Percentiles rank a stretch among this genome's conserved stretches.
These are phyloP conservation scores for Drosophila nr. perissopoda DNA, from an alignment of 2,888 invertebrate species.

Conservation along the genomic window DNA sequence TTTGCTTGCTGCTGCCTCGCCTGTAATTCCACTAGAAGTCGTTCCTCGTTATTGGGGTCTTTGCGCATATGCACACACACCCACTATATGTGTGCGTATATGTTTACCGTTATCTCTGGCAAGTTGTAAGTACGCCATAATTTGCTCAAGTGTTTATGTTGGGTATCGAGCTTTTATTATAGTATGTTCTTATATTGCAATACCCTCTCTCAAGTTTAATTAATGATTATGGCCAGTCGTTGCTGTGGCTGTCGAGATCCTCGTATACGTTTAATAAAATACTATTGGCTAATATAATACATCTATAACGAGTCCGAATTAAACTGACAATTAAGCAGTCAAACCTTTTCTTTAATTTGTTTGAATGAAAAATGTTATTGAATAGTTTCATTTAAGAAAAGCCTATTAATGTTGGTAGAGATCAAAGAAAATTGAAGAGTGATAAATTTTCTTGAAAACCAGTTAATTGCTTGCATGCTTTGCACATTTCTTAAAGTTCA, in stretches of 20 bases:
- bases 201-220: constrained; percentile 52
- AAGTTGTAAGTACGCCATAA: constrained; percentile 69
- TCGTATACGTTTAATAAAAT: constrained; percentile 5
- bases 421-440: neutral
- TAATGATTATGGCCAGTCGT: constrained; percentile 56
- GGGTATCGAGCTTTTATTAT: constrained; percentile 61
- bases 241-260: constrained; percentile 11
- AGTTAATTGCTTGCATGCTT: constrained; percentile 1
- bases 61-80: constrained; percentile 38
- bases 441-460: neutral
- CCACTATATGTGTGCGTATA: constrained; percentile 10
- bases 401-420: neutral
- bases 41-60: constrained; percentile 53
- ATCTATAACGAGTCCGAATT: neutral
- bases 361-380: neutral
- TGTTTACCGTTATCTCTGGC: constrained; percentile 68
- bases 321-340: neutral
- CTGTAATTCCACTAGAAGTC: constrained; percentile 41
- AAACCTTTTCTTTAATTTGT: neutral
- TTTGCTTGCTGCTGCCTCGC: constrained; percentile 26
- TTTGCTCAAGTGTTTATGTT: constrained; percentile 70
- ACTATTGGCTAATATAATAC: constrained; percentile 6
- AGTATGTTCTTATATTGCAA: constrained; percentile 54
- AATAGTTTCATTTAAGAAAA: neutral
- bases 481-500: constrained; percentile 17